Conservation (phyloP, 2,797 vertebrate genomes). For the Crypturellus tataupa region DNA sequence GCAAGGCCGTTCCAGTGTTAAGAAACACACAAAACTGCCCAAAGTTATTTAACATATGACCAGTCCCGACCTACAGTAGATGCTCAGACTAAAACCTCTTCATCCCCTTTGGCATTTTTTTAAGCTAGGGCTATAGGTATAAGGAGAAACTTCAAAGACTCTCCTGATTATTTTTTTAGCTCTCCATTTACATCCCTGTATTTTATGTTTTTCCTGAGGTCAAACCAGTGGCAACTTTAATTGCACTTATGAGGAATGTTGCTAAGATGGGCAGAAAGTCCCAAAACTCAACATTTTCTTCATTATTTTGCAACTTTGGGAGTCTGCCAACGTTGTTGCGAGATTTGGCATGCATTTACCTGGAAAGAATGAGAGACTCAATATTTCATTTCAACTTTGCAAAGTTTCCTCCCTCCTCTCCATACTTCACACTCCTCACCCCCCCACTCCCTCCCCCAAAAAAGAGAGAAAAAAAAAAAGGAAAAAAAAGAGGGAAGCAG, state of each 20-base stretch:
- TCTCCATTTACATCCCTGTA: background rate
- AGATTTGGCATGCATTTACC: slow-evolving; percentile 80
- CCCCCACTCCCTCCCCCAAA: background rate
- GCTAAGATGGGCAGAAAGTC: slow-evolving; percentile 68
- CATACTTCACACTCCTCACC: background rate
- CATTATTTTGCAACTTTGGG: slow-evolving; percentile 80
- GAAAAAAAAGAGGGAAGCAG: background rate
- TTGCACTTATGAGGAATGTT: slow-evolving; percentile 63
- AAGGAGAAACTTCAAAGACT: background rate
- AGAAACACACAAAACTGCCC: background rate
- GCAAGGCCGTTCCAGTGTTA: background rate
- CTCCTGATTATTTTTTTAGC: slow-evolving; percentile 6
- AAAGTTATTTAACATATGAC: background rate
- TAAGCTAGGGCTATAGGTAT: background rate
- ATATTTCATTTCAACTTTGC: slow-evolving; percentile 76
- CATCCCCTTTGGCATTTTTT: background rate
- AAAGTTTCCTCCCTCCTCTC: slow-evolving; percentile 44
- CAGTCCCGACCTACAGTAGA: background rate
- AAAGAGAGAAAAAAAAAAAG: background rate
- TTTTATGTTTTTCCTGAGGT: slow-evolving; percentile 12
- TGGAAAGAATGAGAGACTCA: slow-evolving; percentile 76
- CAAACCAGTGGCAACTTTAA: slow-evolving; percentile 53
- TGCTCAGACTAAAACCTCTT: background rate
- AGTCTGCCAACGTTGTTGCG: slow-evolving; percentile 65
- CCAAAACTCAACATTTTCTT: slow-evolving; percentile 75